Percentiles rank a stretch among this genome's conserved stretches.
These are phyloP conservation scores for Forpus xanthops DNA, from an alignment of 2,797 vertebrate genomes.

Conservation along the genomic window DNA sequence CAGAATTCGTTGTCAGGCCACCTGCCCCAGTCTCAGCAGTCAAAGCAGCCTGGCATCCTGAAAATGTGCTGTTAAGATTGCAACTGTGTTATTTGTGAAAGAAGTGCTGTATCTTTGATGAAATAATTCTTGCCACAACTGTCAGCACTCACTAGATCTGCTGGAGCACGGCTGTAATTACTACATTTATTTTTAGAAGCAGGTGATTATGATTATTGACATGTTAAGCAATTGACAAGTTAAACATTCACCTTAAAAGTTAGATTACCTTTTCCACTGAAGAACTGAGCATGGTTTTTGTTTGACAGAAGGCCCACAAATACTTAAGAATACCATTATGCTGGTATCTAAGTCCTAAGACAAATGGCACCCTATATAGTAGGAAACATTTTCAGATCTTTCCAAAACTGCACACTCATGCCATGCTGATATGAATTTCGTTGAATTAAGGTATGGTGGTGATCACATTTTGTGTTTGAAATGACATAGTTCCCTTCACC, in stretches of 20 bases:
- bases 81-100: background rate
- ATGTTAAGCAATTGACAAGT: background rate
- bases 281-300: background rate
- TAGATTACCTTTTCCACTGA: background rate
- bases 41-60: background rate
- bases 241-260: background rate
- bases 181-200: background rate
- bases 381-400: background rate
- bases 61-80: background rate
- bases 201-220: background rate
- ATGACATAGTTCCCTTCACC: background rate
- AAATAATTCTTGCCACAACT: background rate
- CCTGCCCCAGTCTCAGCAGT: background rate
- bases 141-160: background rate
- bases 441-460: background rate
- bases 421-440: background rate
- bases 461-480: background rate
- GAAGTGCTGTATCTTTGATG: background rate
- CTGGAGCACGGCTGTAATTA: background rate
- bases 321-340: background rate
- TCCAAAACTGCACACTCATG: background rate
- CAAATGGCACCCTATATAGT: background rate
- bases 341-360: background rate
- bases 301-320: background rate
- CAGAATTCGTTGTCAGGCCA: background rate